A percentile compares a stretch with the other conserved stretches of the same genome.
Evolutionary conservation across 1,140 invertebrate genomes (phyloP).

Genomic region (Drosophila simulans): DNA sequence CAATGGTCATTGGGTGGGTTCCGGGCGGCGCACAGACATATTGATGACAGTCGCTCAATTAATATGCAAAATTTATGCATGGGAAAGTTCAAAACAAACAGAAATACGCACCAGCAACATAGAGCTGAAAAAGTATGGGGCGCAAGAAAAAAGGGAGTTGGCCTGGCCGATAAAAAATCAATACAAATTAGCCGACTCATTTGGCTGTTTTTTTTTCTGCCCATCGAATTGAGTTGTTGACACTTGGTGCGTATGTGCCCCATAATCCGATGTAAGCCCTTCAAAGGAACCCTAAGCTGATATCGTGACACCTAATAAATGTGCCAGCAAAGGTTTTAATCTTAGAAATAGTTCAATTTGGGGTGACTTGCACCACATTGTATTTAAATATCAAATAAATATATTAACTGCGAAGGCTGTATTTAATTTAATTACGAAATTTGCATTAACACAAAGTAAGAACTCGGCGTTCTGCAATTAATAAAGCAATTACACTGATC

Average conservation of each 20-base stretch:
- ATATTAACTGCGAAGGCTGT: background rate
- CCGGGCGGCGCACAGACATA: constrained; percentile 33
- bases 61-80: constrained; percentile 83
- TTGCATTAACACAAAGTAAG: background rate
- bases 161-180: constrained; percentile 59
- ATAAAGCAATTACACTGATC: background rate
- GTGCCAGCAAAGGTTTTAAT: background rate
- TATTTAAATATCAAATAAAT: background rate
- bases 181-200: constrained; percentile 65
- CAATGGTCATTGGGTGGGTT: background rate
- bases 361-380: background rate
- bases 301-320: constrained; percentile 24
- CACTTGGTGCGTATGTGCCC: constrained; percentile 25
- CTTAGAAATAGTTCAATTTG: background rate
- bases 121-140: constrained; percentile 34
- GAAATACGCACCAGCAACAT: constrained; percentile 41
- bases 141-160: constrained; percentile 15
- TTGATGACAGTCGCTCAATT: constrained; percentile 70
- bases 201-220: constrained; percentile 11
- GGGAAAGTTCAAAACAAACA: constrained; percentile 80
- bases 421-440: background rate
- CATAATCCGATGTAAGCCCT: constrained; percentile 34
- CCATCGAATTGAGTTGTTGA: constrained; percentile 19
- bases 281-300: constrained; percentile 10
- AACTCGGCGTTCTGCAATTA: background rate